Conservation (phyloP, 2,888 invertebrate genomes). For the Lasioglossum villosulum region DNA sequence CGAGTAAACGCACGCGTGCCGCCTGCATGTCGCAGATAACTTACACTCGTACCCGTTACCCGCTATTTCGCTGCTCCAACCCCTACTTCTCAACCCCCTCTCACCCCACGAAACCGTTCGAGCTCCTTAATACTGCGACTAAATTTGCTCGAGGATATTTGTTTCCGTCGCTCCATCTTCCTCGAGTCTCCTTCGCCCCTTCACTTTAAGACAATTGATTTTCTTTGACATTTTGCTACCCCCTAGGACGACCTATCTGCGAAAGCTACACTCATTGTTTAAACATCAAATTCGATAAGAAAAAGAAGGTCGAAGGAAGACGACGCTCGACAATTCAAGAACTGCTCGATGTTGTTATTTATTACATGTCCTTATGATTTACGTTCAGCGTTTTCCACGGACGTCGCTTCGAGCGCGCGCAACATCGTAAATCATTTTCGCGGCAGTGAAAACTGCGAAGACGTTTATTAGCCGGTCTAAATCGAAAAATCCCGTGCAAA, state of each 20-base stretch:
- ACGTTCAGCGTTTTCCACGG: not conserved
- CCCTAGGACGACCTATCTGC: not conserved
- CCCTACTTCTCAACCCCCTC: not conserved
- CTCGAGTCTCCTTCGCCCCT: not conserved
- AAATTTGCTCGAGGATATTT: slow-evolving; percentile 18
- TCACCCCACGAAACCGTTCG: not conserved
- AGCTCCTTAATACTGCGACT: slow-evolving; percentile 5
- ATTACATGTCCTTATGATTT: not conserved
- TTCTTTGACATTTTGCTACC: not conserved
- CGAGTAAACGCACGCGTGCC: slow-evolving; percentile 65
- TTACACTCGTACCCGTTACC: slow-evolving; percentile 61
- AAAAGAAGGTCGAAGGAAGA: not conserved
- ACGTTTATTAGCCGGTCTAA: not conserved
- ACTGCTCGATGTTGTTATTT: not conserved
- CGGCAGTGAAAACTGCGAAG: not conserved
- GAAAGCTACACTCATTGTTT: too few species aligned
- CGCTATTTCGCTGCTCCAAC: not conserved
- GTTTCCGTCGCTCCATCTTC: not conserved
- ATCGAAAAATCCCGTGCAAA: not conserved
- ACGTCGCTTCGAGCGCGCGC: not conserved
- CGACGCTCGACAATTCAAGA: not conserved
- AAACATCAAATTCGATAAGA: not conserved
- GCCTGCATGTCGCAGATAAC: slow-evolving; percentile 68
- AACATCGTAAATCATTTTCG: not conserved
- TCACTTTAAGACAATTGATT: not conserved